phyloP scores from a whole-genome alignment of 2,888 invertebrate species.

The Cryptus viduatorius region DNA sequence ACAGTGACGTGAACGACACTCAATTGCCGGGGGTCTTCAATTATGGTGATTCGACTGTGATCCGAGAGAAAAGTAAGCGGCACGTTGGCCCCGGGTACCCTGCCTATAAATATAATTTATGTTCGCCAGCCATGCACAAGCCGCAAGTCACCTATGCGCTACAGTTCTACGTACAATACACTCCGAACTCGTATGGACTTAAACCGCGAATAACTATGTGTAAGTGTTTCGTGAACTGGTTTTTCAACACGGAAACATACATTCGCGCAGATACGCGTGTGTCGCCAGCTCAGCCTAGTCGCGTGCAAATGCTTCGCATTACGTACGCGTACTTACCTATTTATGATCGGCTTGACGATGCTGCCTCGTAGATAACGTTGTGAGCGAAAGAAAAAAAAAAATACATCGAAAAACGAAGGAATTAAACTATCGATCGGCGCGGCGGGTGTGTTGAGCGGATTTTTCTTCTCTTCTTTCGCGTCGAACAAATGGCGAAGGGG shows the following conservation, averaged over 20 bases:
- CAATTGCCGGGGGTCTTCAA: constrained; percentile 69
- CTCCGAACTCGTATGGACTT: neutral
- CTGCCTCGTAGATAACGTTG: constrained; percentile 61
- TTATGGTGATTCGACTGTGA: constrained; percentile 70
- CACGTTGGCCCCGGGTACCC: constrained; percentile 52
- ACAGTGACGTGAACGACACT: constrained; percentile 62
- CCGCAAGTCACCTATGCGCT: constrained; percentile 5
- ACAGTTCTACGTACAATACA: constrained; percentile 14
- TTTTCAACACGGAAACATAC: neutral
- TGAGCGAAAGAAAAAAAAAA: constrained; percentile 36
- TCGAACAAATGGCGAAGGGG: neutral
- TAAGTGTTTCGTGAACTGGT: constrained; percentile 2
- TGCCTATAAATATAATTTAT: constrained; percentile 72
- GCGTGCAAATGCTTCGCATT: constrained; percentile 73
- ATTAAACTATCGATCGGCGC: constrained; percentile 19
- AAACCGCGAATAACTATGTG: neutral
- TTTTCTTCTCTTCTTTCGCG: constrained; percentile 27
- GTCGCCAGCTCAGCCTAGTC: constrained; percentile 37
- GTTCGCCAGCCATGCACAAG: constrained; percentile 67
- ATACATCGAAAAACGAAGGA: constrained; percentile 20
- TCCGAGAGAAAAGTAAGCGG: constrained; percentile 69
- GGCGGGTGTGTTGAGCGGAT: neutral
- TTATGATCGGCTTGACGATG: constrained; percentile 72
- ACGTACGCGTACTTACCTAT: constrained; percentile 71
- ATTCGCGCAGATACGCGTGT: constrained; percentile 22